A percentile compares a stretch with the other conserved stretches of the same genome.
phyloP scores from a whole-genome alignment of 2,113 vertebrate species.

The Barbus barbus region DNA sequence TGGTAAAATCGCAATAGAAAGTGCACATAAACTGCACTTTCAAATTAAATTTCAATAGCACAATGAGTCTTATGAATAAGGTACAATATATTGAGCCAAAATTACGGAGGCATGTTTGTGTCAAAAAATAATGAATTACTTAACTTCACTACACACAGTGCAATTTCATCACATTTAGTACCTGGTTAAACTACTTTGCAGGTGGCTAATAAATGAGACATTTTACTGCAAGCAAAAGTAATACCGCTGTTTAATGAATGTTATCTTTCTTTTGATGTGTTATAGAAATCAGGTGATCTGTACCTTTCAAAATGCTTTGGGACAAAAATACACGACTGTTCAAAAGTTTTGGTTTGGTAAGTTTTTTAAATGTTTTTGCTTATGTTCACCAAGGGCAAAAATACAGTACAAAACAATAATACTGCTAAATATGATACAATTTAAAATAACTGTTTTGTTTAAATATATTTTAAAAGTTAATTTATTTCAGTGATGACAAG shows the following conservation, averaged over 20 bases:
- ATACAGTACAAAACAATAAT: background rate
- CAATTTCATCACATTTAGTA: background rate
- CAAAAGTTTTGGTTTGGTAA: background rate
- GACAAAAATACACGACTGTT: background rate
- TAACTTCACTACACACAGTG: background rate
- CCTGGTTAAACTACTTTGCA: background rate
- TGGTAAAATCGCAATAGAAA: background rate
- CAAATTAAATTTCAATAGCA: background rate
- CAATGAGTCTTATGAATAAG: background rate
- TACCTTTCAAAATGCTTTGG: background rate
- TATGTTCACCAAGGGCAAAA: background rate
- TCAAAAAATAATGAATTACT: background rate
- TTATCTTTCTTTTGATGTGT: background rate
- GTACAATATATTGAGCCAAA: background rate
- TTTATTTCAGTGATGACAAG: background rate
- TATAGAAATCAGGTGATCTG: background rate
- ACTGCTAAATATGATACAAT: background rate
- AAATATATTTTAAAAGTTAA: no score
- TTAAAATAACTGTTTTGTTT: no score
- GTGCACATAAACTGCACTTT: background rate
- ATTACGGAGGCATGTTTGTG: background rate
- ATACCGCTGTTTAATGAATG: background rate
- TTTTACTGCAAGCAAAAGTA: background rate
- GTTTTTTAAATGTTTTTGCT: background rate
- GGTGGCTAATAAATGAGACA: background rate